Base-by-base conservation (phyloP, 2,888 invertebrate species). In the Galerucella calmariensis region DNA sequence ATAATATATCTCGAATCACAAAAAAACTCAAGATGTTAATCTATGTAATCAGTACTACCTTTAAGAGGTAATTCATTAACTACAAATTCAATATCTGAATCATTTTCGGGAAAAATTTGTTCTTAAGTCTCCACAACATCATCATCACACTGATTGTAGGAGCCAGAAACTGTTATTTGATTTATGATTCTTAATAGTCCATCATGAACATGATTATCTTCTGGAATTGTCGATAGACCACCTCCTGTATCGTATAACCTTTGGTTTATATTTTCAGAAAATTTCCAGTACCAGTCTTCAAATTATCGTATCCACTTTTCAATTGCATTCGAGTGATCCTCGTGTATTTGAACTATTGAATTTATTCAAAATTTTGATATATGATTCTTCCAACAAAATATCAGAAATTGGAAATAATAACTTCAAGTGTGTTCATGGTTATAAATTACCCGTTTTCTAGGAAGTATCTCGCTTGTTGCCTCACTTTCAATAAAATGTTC, bases 131-230 rank as follows among this genome's bases (percentile, higher is more conserved):
- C 63, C 63, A 63, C 63, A 27, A 27, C 27, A 27, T 27, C 2
- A 63, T 63, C 63, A 63, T 63, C 63, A 63, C 63, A 63, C 63
- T 63, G 63, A 63, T 63, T 63, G 5, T 63, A 5, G 41, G 41
- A 63, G 41, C 63, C 63, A 41, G 63, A 63, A 11, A 63, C 63
- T 63, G 41, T 63, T 63, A 41, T 27, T 41, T 35, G 27, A 63
- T 63, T 63, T 41, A 63, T 63, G 63, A 63, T 63, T 63, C 63
- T 63, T 41, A 63, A 63, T 63, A 63, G 5, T 63, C 41, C 63
- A 63, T 63, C 63, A 41, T 63, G 12, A 63, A 63, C 63, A 63
- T 41, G 63, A 63, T 41, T 63, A 63, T 63, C 63, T 44, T 63
- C 44, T 63, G 63, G 63, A 41, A 63, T 63, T 63, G 63, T 63